Percentiles rank a stretch among this genome's conserved stretches.
Evolutionary conservation across 1,140 invertebrate genomes (phyloP).

Genomic region (Reticulitermes speratus): DNA sequence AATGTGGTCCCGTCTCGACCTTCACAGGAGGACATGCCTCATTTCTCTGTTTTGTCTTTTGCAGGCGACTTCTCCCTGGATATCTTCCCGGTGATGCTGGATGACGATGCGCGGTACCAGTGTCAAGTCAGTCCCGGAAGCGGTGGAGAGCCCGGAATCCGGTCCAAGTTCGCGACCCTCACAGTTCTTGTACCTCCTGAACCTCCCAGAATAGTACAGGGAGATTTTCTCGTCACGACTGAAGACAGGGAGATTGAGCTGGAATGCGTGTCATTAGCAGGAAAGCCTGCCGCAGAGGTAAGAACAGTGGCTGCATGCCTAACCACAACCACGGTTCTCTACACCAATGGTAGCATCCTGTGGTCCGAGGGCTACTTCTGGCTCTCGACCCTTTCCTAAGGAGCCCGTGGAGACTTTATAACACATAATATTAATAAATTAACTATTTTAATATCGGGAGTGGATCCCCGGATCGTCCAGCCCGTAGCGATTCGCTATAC

Average conservation of each 20-base stretch:
- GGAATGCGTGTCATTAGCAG: constrained; percentile 84
- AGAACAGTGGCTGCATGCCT: constrained; percentile 40
- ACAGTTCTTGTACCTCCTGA: constrained; percentile 87
- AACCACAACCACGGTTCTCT: no score
- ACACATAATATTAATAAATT: no score
- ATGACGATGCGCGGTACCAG: constrained; percentile 88
- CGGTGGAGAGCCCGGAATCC: constrained; percentile 69
- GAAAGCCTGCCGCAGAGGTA: constrained; percentile 90
- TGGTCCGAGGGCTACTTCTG: no score
- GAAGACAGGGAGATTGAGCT: constrained; percentile 86
- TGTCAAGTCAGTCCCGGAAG: constrained; percentile 80
- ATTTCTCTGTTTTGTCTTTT: neutral
- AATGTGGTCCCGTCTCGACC: no score
- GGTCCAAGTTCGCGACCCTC: constrained; percentile 79
- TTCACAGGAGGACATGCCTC: no score
- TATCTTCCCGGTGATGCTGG: constrained; percentile 82
- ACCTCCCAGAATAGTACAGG: constrained; percentile 81
- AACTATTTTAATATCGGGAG: no score
- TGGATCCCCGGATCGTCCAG: no score
- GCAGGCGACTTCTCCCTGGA: constrained; percentile 83
- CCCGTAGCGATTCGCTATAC: no score
- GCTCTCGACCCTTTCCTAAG: no score
- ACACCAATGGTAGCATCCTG: no score
- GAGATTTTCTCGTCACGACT: constrained; percentile 76
- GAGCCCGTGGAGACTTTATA: no score